Percentiles rank a stretch among this genome's conserved stretches.
Evolutionary conservation across 2,888 invertebrate genomes (phyloP).

Genomic region (Drosophila kambysellisi): DNA sequence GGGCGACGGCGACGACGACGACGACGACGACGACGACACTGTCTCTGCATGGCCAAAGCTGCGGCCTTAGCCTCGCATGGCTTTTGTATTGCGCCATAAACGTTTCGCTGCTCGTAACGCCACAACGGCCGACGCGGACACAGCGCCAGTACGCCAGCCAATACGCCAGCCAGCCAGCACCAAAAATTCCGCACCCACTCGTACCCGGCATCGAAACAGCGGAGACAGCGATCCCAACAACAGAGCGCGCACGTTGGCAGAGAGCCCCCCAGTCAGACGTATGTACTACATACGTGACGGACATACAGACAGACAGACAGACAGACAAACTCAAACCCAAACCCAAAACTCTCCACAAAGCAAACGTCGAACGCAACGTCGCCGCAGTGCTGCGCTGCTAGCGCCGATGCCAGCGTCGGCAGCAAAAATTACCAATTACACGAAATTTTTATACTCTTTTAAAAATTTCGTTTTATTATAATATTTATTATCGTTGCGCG

Average conservation of each 20-base stretch:
- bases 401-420: slow-evolving; percentile 63
- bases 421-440: slow-evolving; percentile 85
- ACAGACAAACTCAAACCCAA: slow-evolving; percentile 43
- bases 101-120: slow-evolving; percentile 86
- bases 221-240: slow-evolving; percentile 49
- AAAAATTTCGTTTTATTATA: slow-evolving; percentile 85
- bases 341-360: slow-evolving; percentile 45
- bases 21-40: slow-evolving; percentile 53
- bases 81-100: slow-evolving; percentile 86
- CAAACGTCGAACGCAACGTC: slow-evolving; percentile 45
- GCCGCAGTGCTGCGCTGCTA: slow-evolving; percentile 52
- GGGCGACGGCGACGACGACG: slow-evolving; percentile 24
- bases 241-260: slow-evolving; percentile 18
- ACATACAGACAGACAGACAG: slow-evolving; percentile 19
- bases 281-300: slow-evolving; percentile 11
- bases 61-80: slow-evolving; percentile 82
- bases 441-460: slow-evolving; percentile 85
- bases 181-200: slow-evolving; percentile 46
- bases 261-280: slow-evolving; percentile 32
- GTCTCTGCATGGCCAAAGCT: slow-evolving; percentile 73
- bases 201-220: slow-evolving; percentile 52
- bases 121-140: slow-evolving; percentile 84
- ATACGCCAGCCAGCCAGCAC: slow-evolving; percentile 37
- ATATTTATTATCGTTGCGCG: slow-evolving; percentile 85
- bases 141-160: slow-evolving; percentile 54